Evolutionary conservation across 2,113 vertebrate species (phyloP).

Genomic region (Podarcis muralis): DNA sequence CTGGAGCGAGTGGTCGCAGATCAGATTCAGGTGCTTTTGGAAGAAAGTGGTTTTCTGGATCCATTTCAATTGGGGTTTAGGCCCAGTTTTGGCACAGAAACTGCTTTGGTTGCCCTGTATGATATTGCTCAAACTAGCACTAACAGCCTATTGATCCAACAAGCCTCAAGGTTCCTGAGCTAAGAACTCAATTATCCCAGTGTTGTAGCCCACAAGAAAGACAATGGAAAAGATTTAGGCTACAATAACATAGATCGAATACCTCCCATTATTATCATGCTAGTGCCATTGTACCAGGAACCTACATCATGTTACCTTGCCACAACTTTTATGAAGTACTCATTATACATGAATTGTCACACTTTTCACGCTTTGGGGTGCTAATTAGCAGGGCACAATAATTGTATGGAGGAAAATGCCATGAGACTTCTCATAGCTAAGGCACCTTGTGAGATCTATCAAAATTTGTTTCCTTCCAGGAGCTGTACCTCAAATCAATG

Average conservation of each 20-base stretch:
- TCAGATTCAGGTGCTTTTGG: no score
- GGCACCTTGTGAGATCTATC: not conserved
- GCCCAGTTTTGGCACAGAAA: no score
- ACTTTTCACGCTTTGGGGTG: accelerated
- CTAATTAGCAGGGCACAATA: not conserved
- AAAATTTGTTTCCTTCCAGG: not conserved
- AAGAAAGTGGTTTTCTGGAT: no score
- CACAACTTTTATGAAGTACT: not conserved
- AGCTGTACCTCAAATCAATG: not conserved
- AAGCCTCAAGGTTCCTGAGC: not conserved
- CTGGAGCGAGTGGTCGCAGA: no score
- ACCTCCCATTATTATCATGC: not conserved
- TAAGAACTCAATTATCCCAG: not conserved
- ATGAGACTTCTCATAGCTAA: not conserved
- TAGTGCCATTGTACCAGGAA: not conserved
- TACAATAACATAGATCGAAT: not conserved
- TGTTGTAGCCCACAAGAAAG: no score
- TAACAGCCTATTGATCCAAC: not conserved
- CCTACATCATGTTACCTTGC: not conserved
- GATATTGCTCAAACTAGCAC: not conserved
- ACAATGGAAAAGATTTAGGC: not conserved
- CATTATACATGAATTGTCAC: not conserved
- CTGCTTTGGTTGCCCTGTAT: no score
- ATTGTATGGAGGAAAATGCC: not conserved
- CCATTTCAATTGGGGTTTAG: no score